These are phyloP conservation scores for Silvanus unidentatus DNA, from an alignment of 2,888 invertebrate species.

Conservation along the genomic window DNA sequence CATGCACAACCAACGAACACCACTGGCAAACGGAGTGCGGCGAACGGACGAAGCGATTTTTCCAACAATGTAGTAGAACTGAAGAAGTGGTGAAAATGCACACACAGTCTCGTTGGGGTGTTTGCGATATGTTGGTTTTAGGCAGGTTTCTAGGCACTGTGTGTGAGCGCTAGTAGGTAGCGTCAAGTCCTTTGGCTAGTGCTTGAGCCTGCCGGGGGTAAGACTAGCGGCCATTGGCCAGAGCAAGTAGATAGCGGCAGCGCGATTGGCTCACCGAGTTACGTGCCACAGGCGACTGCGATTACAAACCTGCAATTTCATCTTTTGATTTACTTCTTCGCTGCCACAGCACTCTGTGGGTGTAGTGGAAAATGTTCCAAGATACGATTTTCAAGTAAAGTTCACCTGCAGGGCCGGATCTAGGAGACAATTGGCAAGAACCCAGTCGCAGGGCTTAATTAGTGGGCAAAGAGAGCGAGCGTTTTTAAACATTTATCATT, in stretches of 20 bases:
- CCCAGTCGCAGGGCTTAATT: too few species aligned
- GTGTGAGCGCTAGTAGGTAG: conserved; percentile 30
- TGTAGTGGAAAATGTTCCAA: conserved; percentile 21
- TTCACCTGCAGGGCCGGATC: conserved; percentile 29
- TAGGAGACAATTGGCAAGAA: conserved; percentile 28
- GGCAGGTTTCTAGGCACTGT: conserved; percentile 42
- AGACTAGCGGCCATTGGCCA: conserved; percentile 47
- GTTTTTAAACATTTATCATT: too few species aligned
- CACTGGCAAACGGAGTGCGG: too few species aligned
- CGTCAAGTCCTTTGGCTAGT: conserved; percentile 41
- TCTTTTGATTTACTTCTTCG: conserved; percentile 43
- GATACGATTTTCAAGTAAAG: conserved; percentile 17
- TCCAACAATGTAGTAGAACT: neutral
- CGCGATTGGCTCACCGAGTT: conserved; percentile 45
- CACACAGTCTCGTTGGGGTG: too few species aligned
- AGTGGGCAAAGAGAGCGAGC: too few species aligned
- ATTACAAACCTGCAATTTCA: conserved; percentile 44
- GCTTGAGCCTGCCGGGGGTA: conserved; percentile 41
- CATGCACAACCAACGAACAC: too few species aligned
- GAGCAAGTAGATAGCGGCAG: conserved; percentile 35
- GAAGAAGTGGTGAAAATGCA: too few species aligned
- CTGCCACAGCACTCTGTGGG: conserved; percentile 26
- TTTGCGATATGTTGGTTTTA: conserved; percentile 28
- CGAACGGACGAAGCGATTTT: neutral
- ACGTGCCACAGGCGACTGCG: conserved; percentile 42